Evolutionary conservation across 2,113 vertebrate species (phyloP).

Genomic region (Emydura subglobosa): DNA sequence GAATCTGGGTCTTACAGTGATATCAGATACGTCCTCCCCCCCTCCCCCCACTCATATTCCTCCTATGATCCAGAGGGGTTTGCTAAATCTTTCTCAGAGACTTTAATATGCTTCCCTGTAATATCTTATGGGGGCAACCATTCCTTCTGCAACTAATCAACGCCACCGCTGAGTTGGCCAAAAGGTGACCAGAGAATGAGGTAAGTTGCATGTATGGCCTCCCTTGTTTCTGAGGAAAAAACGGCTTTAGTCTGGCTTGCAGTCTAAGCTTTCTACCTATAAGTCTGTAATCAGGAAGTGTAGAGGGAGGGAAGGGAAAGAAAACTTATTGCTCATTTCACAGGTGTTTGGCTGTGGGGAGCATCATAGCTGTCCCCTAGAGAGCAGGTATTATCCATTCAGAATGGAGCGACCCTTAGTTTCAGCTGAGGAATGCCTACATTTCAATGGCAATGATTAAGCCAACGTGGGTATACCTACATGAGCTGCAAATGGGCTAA

Average conservation of each 20-base stretch:
- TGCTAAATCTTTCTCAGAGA: background rate
- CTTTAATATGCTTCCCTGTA: background rate
- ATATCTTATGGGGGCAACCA: background rate
- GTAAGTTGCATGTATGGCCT: background rate
- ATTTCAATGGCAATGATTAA: background rate
- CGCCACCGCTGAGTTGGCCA: fast-evolving
- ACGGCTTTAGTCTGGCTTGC: background rate
- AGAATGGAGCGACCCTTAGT: background rate
- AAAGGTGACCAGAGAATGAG: fast-evolving
- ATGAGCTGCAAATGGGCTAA: background rate
- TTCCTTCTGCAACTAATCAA: background rate
- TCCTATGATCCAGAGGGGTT: background rate
- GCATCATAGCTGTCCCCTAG: background rate
- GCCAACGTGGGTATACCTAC: background rate
- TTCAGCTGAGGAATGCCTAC: background rate
- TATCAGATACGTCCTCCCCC: too few relatives aligned
- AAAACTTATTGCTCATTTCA: background rate
- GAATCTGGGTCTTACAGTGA: too few relatives aligned
- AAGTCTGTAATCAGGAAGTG: background rate
- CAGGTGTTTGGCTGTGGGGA: background rate
- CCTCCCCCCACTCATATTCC: background rate
- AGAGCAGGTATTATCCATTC: background rate
- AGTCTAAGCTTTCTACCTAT: fast-evolving
- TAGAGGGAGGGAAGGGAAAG: background rate
- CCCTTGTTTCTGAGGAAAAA: fast-evolving